Evolutionary conservation across 2,797 vertebrate genomes (phyloP), one percentile per base, ranked within the genome.

Genomic region (Acrossocheilus wenchowensis): DNA sequence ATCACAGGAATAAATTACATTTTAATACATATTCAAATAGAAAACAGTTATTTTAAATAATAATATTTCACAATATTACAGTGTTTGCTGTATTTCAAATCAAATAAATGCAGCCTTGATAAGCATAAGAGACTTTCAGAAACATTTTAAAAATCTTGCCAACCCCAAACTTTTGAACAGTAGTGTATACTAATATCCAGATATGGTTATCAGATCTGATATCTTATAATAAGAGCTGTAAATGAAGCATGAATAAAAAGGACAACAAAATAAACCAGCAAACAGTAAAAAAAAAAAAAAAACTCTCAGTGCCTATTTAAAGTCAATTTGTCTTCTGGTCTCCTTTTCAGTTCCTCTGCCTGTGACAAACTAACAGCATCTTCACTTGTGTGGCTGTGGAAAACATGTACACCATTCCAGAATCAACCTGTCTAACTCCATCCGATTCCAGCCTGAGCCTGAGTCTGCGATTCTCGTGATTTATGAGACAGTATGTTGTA

Each of bases 401-500:
- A 41, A 71, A 72, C 64, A 79, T 71, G 5, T 11, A 8, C 64
- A 60, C 74, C 34, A 43, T 57, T 79, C 26, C 4, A 11, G 74
- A 57, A 30, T 72, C 68, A 3, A 30, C 54, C 71, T 5, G 66
- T 73, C 57, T 54, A 12, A 41, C 54, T 21, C 66, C 68, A 74
- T 52, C 74, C 23, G 41, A 84, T 52, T n/a, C 34, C 43, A 77
- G 36, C 19, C 62, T 36, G 68, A 26, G 36, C 17, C 62, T 43
- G 68, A 17, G 15, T 66, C 82, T 77, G 57, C 48, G 17, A 48
- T 75, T 81, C 17, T 41, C 0, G 0, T 75, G 64, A 85, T 85
- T 82, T 71, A 88, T 62, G 87, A 57, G 54, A 79, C 14, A 15
- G 17, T 12, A 83, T 50, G 64, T 34, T 43, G 23, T 60, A 39